Base-by-base conservation (phyloP, 2,888 invertebrate genomes). In the Caenorhabditis parvicauda region DNA sequence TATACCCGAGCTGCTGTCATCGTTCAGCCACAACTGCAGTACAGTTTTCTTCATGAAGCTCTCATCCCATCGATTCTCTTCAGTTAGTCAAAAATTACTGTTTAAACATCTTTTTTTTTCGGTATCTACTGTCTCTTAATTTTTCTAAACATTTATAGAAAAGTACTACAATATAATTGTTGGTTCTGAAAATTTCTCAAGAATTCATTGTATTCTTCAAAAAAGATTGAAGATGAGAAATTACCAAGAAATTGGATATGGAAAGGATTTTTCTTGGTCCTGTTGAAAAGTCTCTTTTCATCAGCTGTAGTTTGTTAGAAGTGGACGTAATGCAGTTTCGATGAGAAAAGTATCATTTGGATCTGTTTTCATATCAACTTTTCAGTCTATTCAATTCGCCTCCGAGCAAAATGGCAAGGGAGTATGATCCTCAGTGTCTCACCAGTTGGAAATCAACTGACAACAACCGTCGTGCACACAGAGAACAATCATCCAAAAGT, bases 401-500 rank as follows among this genome's bases (percentile, higher is more conserved):
- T 79, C n/a, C 64, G 64, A 6, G 53, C 70, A 2, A 53, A 61
- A 24, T 73, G 74, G 76, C 77, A 77, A 53, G 79, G 79, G 22
- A 64, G 72, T 24, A 59, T 78, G 24, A 63, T 73, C 4, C 57
- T 68, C 29, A 61, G 58, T 25, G 32, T 63, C 24, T 64, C 68
- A 5, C 69, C 70, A 3, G 39, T 67, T 14, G 59, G 58, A 2
- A 58, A 63, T 12, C 67, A 71, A 5, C 51, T 80, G 28, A 70
- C 72, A 4, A 75, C 79, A 12, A 74, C 74, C 17, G 66, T 81
- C 41, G 69, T 80, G 12, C 69, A 72, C 42, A 72, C 75, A 22
- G 74, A 81, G 52, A 71, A 75, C 47, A 74, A 76, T 47, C 77
- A 73, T 46, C 76, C 77, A 17, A 76, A 80, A 48, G 75, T 71